Evolutionary conservation across 2,888 invertebrate genomes (phyloP).

Genomic region (Tubulanus polymorphus): DNA sequence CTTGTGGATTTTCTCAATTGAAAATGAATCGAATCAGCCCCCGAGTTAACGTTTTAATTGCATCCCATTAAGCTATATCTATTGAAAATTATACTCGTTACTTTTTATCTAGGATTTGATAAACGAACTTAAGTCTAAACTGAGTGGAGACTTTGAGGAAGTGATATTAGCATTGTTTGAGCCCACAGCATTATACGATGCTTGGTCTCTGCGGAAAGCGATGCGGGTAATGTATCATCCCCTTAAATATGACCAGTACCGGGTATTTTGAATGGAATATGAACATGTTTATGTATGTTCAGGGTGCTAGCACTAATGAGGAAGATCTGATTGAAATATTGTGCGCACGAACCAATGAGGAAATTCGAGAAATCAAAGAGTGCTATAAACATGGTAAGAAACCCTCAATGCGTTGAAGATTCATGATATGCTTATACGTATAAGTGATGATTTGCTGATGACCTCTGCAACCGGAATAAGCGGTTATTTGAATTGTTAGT

Average conservation of each 20-base stretch:
- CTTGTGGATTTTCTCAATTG: too few species aligned
- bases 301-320: slow-evolving; percentile 41
- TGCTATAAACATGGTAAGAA: slow-evolving; percentile 37
- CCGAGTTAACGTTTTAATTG: too few species aligned
- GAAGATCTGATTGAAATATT: slow-evolving; percentile 38
- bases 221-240: slow-evolving; percentile 42
- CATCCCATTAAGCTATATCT: too few species aligned
- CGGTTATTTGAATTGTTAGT: background rate
- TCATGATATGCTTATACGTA: too few species aligned
- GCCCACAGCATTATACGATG: slow-evolving; percentile 40
- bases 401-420: too few species aligned
- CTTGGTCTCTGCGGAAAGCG: slow-evolving; percentile 40
- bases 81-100: background rate
- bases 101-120: slow-evolving; percentile 38
- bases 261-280: too few species aligned
- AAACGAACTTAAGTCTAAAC: slow-evolving; percentile 41
- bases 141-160: slow-evolving; percentile 45
- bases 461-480: background rate
- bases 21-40: too few species aligned
- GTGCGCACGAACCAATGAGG: slow-evolving; percentile 39
- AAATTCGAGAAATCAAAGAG: slow-evolving; percentile 32
- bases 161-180: slow-evolving; percentile 43
- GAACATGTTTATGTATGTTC: too few species aligned
- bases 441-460: too few species aligned
- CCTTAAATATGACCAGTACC: too few species aligned